A percentile compares a stretch with the other conserved stretches of the same genome.
Conservation (phyloP, 2,113 vertebrate genomes). For the Nannobrachium achirus region DNA sequence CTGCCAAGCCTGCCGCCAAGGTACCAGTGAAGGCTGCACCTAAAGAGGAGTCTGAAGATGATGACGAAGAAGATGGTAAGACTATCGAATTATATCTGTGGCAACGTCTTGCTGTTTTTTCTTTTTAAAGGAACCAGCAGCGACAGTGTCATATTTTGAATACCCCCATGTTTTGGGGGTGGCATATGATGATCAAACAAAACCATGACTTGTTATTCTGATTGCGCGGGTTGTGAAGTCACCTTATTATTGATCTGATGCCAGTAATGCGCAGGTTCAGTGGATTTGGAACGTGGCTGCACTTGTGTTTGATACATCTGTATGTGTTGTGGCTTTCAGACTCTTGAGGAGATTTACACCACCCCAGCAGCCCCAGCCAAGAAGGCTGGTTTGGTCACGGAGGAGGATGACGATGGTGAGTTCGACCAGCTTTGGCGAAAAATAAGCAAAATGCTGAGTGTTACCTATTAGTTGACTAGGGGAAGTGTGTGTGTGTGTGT, state of each 20-base stretch:
- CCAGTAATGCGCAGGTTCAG: background rate
- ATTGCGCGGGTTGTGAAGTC: no score
- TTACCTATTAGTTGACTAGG: no score
- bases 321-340: slow-evolving; percentile 70
- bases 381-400: slow-evolving; percentile 86
- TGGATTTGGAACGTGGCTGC: background rate
- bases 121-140: background rate
- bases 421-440: no score
- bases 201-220: no score
- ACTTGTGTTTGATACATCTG: rapidly evolving
- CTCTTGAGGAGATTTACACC: slow-evolving; percentile 92
- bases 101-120: background rate
- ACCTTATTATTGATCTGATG: slow-evolving; percentile 78
- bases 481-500: no score
- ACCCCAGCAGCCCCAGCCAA: slow-evolving; percentile 81
- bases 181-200: slow-evolving; percentile 79
- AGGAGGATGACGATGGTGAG: slow-evolving; percentile 80
- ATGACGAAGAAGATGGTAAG: slow-evolving; percentile 75
- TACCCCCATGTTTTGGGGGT: background rate
- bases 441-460: no score
- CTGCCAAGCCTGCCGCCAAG: no score
- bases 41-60: slow-evolving; percentile 76
- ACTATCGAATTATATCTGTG: no score
- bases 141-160: background rate
- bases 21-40: slow-evolving; percentile 51